Base-by-base conservation (phyloP, 1,140 invertebrate genomes). In the Bombus vancouverensis region DNA sequence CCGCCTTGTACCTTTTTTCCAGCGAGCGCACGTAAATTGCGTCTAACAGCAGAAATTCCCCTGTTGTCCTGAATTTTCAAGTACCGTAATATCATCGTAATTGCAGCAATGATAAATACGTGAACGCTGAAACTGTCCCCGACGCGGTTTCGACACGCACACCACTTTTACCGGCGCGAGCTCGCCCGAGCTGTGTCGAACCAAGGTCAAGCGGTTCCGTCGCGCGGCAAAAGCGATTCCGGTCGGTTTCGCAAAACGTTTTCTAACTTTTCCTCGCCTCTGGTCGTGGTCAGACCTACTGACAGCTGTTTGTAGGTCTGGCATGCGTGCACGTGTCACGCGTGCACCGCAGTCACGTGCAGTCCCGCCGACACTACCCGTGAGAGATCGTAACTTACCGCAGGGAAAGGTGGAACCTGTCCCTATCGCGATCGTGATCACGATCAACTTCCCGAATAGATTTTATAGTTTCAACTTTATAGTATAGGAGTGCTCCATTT, bases 321-420 rank as follows among this genome's bases (percentile, higher is more conserved):
- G 90, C 90, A 91, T 91, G 88, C 88, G 79, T 89, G 86, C 90
- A 91, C 90, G 90, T 91, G 89, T 86, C 81, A 88, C 86, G 86
- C 81, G 86, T 85, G 84, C 71, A 53, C 74, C 39, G 70, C 42
- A 62, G 86, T 91, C 90, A 91, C 90, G 90, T 91, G 89, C 81
- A 89, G 66, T 34, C 37, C 13, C 13, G 15, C 25, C 66, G 65
- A 25, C 47, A 15, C n/a, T 74, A 53, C 57, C 53, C 88, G 88
- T 89, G 88, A 81, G 87, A 89, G 65, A 83, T 84, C 2, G 68
- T 12, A 22, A 73, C 32, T 32, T 62, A 62, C 37, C 34, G 13
- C 44, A 70, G 85, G 73, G 89, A 86, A 81, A 84, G 83, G 76
- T 57, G 84, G 47, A 79, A 80, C 76, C 44, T 83, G 87, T 57